phyloP scores from a whole-genome alignment of 2,888 invertebrate species.

The Protodeltote pygarga region DNA sequence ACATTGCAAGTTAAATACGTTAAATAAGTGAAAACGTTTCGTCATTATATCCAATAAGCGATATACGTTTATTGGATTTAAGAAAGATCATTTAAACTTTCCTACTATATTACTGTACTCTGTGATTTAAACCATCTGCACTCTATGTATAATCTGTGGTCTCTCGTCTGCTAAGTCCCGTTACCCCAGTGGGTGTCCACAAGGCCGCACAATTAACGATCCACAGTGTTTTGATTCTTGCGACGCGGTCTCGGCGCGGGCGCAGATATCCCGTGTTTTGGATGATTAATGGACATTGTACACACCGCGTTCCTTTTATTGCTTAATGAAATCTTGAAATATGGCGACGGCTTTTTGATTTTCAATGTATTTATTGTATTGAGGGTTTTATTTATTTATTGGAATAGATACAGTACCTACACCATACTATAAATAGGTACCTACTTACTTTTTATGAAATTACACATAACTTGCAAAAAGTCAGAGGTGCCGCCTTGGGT shows the following conservation, averaged over 20 bases:
- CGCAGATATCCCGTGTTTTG: conserved; percentile 28
- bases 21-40: too few relatives aligned
- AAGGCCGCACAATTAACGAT: conserved; percentile 49
- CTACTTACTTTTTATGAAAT: too few relatives aligned
- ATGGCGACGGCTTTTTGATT: conserved; percentile 30
- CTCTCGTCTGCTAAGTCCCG: conserved; percentile 35
- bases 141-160: conserved; percentile 17
- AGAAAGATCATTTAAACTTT: too few relatives aligned
- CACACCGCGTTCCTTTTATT: conserved; percentile 34
- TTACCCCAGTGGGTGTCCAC: conserved; percentile 48
- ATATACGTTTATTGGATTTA: too few relatives aligned
- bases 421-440: too few relatives aligned
- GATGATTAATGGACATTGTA: conserved; percentile 30
- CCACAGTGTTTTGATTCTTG: conserved; percentile 30
- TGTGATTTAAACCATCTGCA: too few relatives aligned
- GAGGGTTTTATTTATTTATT: conserved; percentile 11
- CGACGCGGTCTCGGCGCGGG: conserved; percentile 20
- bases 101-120: too few relatives aligned
- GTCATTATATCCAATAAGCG: too few relatives aligned
- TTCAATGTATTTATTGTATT: conserved; percentile 36
- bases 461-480: too few relatives aligned
- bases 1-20: too few relatives aligned
- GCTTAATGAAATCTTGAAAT: conserved; percentile 39
- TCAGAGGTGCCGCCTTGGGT: too few relatives aligned
- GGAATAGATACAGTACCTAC: too few relatives aligned